A percentile compares a stretch with the other conserved stretches of the same genome.
Conservation (phyloP, 2,797 vertebrate species). For the Aythya fuligula region DNA sequence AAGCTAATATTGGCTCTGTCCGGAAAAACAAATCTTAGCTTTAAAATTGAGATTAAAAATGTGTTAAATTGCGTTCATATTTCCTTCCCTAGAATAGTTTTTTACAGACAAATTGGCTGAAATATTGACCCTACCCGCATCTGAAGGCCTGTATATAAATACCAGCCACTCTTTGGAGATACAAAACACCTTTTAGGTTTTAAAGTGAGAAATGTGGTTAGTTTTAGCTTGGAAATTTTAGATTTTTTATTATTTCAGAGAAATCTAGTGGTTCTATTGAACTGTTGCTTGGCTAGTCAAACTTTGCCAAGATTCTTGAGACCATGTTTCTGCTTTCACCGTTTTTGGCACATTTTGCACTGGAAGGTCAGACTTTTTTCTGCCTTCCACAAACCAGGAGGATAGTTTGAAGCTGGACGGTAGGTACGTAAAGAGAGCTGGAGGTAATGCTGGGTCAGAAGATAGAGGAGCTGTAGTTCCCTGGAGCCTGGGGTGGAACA, state of each 20-base stretch:
- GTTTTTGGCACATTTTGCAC: background rate
- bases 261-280: conserved; percentile 1
- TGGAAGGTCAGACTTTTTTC: background rate
- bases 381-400: background rate
- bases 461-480: background rate
- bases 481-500: background rate
- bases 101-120: conserved; percentile 30
- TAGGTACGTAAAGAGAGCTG: background rate
- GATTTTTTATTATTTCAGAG: background rate
- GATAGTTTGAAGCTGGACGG: background rate
- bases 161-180: background rate
- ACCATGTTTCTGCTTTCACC: background rate
- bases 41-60: background rate
- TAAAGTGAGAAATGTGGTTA: background rate
- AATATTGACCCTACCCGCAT: conserved; percentile 5
- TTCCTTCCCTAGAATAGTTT: background rate
- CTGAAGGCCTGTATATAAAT: conserved; percentile 38
- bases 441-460: background rate
- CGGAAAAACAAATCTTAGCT: background rate
- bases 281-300: background rate
- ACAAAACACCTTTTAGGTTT: conserved; percentile 12
- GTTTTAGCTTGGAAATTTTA: conserved; percentile 10
- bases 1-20: background rate
- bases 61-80: background rate
- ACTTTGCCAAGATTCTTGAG: background rate